Percentiles rank a stretch among this genome's conserved stretches.
Evolutionary conservation across 2,113 vertebrate species (phyloP).

Genomic region (Clarias gariepinus): DNA sequence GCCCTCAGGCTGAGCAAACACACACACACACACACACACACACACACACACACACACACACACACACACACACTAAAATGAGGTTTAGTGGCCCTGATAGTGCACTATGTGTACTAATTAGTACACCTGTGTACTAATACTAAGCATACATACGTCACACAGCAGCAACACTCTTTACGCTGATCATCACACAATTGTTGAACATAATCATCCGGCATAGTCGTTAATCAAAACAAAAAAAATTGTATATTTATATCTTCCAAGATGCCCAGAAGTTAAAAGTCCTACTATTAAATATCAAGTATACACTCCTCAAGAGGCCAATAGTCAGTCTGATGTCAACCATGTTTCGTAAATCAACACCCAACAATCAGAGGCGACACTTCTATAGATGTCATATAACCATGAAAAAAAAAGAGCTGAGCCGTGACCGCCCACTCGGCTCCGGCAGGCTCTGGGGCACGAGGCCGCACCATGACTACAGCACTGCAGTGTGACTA

Average conservation of each 20-base stretch:
- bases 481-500: background rate
- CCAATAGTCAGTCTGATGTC: background rate
- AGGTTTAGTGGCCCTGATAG: constrained; percentile 19
- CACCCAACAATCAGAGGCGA: background rate
- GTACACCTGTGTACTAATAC: background rate
- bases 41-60: background rate
- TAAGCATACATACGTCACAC: background rate
- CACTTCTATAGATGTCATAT: background rate
- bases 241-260: background rate
- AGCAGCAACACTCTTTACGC: background rate
- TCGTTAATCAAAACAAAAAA: background rate
- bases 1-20: constrained; percentile 39
- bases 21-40: constrained; percentile 24
- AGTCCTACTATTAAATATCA: background rate
- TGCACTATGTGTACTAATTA: constrained; percentile 6
- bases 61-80: background rate
- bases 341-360: background rate
- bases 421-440: background rate
- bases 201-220: background rate
- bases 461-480: background rate
- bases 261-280: background rate
- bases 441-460: background rate
- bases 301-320: background rate
- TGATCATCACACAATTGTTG: background rate
- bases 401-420: background rate